Percentiles rank a stretch among this genome's conserved stretches.
Conservation (phyloP, 1,140 invertebrate genomes). For the Bombus waltoni region DNA sequence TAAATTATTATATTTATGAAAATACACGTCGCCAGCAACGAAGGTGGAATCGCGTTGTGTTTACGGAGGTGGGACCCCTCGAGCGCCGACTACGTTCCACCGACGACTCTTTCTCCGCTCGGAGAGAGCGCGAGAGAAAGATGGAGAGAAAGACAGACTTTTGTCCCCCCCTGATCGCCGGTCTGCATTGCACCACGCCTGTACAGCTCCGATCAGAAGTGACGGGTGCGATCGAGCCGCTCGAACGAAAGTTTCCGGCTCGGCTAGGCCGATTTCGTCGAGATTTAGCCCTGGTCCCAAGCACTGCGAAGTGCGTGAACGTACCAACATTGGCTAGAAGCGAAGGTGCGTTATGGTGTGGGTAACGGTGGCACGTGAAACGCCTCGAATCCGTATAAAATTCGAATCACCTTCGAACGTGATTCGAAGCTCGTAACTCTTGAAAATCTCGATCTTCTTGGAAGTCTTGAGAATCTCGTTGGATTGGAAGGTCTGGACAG, state of each 20-base stretch:
- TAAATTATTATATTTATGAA: constrained; percentile 75
- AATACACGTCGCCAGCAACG: constrained; percentile 44
- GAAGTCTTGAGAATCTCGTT: no score
- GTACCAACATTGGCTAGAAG: no score
- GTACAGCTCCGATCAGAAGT: constrained; percentile 61
- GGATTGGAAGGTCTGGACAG: no score
- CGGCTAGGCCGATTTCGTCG: constrained; percentile 9
- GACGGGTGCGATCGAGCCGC: constrained; percentile 51
- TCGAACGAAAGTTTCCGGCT: constrained; percentile 44
- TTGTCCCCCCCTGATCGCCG: constrained; percentile 61
- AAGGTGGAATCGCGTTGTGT: constrained; percentile 24
- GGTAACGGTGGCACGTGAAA: no score
- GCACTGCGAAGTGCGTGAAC: no score
- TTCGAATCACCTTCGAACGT: no score
- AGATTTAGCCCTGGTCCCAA: background rate
- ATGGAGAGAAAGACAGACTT: constrained; percentile 30
- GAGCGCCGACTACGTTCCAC: constrained; percentile 55
- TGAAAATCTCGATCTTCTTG: no score
- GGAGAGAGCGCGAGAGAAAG: background rate
- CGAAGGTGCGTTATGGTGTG: no score
- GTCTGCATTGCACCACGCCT: constrained; percentile 62
- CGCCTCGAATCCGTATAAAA: no score
- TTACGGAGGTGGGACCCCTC: constrained; percentile 58
- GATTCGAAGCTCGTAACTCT: no score
- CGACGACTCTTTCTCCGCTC: constrained; percentile 39